Base-by-base conservation (phyloP, 23 tunicate species). In the Ciona savignyi region DNA sequence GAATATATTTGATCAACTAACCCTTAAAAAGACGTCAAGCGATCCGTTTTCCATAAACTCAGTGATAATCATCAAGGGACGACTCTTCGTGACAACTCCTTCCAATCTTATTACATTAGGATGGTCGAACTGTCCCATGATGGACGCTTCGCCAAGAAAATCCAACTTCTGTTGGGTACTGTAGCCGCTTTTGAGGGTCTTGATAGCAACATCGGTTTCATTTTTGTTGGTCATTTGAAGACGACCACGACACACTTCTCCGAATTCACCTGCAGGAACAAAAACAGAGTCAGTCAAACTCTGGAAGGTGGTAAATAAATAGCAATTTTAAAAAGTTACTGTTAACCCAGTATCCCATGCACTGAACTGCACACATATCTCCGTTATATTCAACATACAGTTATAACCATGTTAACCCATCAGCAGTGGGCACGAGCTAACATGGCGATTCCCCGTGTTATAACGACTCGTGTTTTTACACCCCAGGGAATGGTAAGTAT, bases 31-130 rank as follows among this genome's bases (percentile, higher is more conserved):
- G 24, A 83, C 73, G 61, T 95, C 99, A 42, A 95, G 74, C 0
- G 96, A 88, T 62, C 99, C 93, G 33, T 95, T 95, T 56, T 95
- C 93, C 99, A 95, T 95, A 70, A 34, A 95, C 74, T 95, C 99
- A 1, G 96, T 95, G 29, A 95, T 80, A 9, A 95, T 95, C 99
- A 95, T 95, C 23, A 84, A 70, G n/a, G 99, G 99, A 3, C 96
- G 87, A 68, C 82, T 80, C 67, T 68, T 88, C 26, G 99, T 95
- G 80, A 95, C 99, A 28, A 95, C 99, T 27, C 99, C 99, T 67
- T 95, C 90, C 48, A 95, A 69, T 24, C 88, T 82, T 35, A 95
- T 95, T 33, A 89, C 88, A 65, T 95, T 95, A 23, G 90, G 92
- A 66, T 95, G 92, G 62, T 83, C 86, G 63, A 95, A 95, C 78